Evolutionary conservation across 2,113 vertebrate species (phyloP), one percentile per base, ranked within the genome.

Genomic region (Salvelinus alpinus): DNA sequence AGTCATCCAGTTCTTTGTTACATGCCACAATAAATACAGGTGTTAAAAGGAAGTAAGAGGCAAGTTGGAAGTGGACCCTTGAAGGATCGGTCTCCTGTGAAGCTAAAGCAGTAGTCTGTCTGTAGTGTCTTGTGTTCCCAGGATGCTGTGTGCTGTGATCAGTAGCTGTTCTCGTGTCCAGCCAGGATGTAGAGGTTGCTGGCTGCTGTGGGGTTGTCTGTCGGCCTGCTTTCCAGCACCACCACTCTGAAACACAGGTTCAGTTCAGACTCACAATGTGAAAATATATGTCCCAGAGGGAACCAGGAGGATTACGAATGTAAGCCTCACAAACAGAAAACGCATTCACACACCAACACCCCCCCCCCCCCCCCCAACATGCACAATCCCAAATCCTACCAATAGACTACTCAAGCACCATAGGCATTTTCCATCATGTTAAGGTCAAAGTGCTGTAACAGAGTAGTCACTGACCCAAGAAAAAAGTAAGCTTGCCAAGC

Each of bases 91-190:
- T 89, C 70, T 88, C 79, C 82, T n/a, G 2, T 72, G 83, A 76
- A 70, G 18, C 68, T 25, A 48, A 70, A 24, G 88, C 84, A 48
- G 82, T 82, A 88, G 92, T 74, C 66, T 70, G 48, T 65, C 22
- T 22, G 75, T 73, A 57, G 66, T 71, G 71, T 3, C 22, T 20
- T n/a, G 66, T 77, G 74, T 69, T 25, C 81, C 72, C 59, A 62
- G 2, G 59, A 62, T 24, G 59, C 59, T 44, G 20, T 62, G 59
- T 22, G 14, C 18, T 38, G 34, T 27, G 64, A 77, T 99, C 95
- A 99, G 96, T 98, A 99, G 92, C 97, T 99, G 95, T 99, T 99
- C 85, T 99, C 98, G 0, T 99, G 98, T 82, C 98, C 98, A 29
- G 98, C 98, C 87, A 99, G 94, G 93, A 99, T 99, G 85, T 99